phyloP scores from a whole-genome alignment of 2,113 vertebrate genomes.

The Alouatta palliata region DNA sequence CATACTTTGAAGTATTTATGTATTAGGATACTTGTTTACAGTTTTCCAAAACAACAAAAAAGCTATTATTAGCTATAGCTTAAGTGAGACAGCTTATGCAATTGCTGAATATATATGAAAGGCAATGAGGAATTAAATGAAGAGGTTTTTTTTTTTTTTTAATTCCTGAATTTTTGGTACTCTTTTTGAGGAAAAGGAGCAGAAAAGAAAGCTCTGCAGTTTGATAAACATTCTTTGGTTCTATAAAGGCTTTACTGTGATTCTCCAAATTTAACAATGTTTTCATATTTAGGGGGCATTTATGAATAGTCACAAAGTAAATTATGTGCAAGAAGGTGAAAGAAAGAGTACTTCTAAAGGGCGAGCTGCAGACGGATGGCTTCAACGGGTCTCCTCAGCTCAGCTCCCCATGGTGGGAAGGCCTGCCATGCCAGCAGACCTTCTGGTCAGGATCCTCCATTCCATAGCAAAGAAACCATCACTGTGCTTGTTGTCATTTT shows the following conservation, averaged over 20 bases:
- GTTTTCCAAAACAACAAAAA: constrained; percentile 21
- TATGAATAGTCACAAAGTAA: background rate
- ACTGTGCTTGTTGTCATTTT: background rate
- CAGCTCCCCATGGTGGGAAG: background rate
- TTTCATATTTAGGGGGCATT: constrained; percentile 4
- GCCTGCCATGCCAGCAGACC: background rate
- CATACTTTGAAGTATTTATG: background rate
- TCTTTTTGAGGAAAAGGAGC: background rate
- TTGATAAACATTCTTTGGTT: constrained; percentile 38
- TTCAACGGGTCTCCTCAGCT: background rate
- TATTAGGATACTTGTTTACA: background rate
- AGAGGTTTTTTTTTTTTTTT: background rate
- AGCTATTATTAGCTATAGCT: background rate
- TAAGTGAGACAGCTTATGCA: background rate
- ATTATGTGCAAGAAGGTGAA: background rate
- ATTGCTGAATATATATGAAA: background rate
- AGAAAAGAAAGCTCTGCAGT: constrained; percentile 24
- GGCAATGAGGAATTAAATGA: constrained; percentile 30
- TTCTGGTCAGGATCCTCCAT: background rate
- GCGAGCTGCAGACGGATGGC: background rate
- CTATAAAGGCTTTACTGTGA: constrained; percentile 10
- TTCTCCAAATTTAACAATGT: constrained; percentile 45
- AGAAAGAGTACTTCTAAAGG: background rate
- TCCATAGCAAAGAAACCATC: background rate
- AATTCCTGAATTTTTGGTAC: constrained; percentile 1